These are phyloP conservation scores for Megastigmus dorsalis DNA, from an alignment of 2,888 invertebrate genomes.

Conservation along the genomic window DNA sequence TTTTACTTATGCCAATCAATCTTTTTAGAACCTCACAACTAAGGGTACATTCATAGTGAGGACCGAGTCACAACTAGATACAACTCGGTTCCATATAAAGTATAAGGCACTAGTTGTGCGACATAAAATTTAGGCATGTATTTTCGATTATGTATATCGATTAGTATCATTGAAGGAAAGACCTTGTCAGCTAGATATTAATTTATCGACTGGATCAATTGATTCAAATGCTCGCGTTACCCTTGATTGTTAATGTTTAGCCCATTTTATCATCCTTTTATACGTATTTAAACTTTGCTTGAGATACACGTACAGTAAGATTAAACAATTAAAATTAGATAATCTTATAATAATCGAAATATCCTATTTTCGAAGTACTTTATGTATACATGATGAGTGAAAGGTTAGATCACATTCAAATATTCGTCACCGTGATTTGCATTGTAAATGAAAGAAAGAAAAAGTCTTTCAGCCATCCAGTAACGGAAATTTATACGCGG, in stretches of 20 bases:
- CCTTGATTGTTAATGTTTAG: no score
- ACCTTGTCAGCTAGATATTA: slow-evolving; percentile 11
- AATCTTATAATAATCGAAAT: neutral
- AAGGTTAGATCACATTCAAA: no score
- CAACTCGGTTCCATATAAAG: neutral
- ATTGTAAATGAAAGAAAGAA: no score
- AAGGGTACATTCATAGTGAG: no score
- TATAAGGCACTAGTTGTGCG: neutral
- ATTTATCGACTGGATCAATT: slow-evolving; percentile 13
- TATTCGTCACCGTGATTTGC: no score
- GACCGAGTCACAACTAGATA: no score
- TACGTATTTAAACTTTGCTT: neutral
- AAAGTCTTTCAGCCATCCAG: no score
- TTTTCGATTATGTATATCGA: no score
- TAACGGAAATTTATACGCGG: no score
- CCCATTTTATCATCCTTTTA: no score
- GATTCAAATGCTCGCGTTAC: no score
- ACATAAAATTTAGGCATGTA: neutral
- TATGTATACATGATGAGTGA: slow-evolving; percentile 1
- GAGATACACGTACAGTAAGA: neutral
- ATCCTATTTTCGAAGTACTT: neutral
- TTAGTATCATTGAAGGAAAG: neutral
- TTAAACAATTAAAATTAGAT: neutral
- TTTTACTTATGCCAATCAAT: neutral
- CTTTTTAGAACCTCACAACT: no score